Conservation (phyloP, 2,888 invertebrate genomes). For the Nasonia oneida region DNA sequence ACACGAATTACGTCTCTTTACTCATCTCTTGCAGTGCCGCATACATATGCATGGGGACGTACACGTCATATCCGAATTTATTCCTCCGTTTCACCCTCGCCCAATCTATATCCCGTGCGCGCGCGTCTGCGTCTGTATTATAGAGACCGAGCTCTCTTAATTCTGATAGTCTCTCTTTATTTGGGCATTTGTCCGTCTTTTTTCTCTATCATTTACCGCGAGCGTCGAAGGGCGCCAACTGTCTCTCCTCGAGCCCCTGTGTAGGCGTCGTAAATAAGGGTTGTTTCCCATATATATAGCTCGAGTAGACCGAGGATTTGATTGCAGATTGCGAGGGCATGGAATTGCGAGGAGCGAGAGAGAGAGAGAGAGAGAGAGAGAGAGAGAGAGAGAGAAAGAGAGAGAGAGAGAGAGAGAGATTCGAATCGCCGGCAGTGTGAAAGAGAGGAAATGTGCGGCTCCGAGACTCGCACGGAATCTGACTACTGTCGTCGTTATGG, state of each 20-base stretch:
- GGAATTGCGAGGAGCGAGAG: constrained; percentile 26
- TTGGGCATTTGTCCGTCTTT: constrained; percentile 72
- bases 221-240: constrained; percentile 68
- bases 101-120: background rate
- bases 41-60: constrained; percentile 53
- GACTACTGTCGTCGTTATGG: constrained; percentile 7
- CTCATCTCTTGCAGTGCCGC: background rate
- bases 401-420: background rate
- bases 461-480: constrained; percentile 26
- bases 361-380: background rate
- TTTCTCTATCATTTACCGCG: constrained; percentile 77
- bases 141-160: background rate
- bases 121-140: background rate
- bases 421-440: background rate
- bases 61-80: constrained; percentile 49
- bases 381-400: background rate
- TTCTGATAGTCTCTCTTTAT: constrained; percentile 50
- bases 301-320: constrained; percentile 73
- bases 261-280: constrained; percentile 73
- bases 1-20: constrained; percentile 27
- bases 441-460: constrained; percentile 50
- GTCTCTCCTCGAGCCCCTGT: constrained; percentile 54
- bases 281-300: constrained; percentile 62
- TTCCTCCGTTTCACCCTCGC: constrained; percentile 31
- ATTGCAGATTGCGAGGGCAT: constrained; percentile 68